These are phyloP conservation scores for Cheilosia scutellata DNA, from an alignment of 2,888 invertebrate genomes.

Conservation along the genomic window DNA sequence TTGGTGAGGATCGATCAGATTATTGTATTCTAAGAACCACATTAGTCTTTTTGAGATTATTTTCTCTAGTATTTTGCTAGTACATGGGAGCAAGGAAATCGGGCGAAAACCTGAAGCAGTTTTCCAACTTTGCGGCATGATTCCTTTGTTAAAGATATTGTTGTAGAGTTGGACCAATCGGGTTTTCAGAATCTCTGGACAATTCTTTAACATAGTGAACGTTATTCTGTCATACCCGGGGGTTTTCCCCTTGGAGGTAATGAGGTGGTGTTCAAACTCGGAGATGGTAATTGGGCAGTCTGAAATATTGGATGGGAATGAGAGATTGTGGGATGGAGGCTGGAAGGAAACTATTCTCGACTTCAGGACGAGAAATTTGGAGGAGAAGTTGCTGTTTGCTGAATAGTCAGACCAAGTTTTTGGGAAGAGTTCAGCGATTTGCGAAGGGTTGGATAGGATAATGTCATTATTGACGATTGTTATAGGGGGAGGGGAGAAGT, in stretches of 20 bases:
- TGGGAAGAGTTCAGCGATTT: neutral
- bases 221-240: neutral
- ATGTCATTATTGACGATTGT: neutral
- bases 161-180: neutral
- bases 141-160: neutral
- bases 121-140: constrained; percentile 20
- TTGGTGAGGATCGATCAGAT: too few species aligned
- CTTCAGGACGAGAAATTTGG: neutral
- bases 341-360: neutral
- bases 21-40: too few species aligned
- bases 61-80: too few species aligned
- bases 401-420: neutral
- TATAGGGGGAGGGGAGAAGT: neutral
- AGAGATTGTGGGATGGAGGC: too few species aligned
- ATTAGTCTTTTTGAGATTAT: too few species aligned
- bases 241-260: neutral
- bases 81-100: too few species aligned
- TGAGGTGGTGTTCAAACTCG: neutral
- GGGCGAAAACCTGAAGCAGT: too few species aligned
- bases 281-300: neutral
- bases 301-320: too few species aligned
- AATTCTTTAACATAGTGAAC: neutral
- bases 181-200: neutral
- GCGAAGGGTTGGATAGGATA: neutral
- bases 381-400: neutral